These are phyloP conservation scores for Podilymbus podiceps DNA, from an alignment of 2,113 vertebrate genomes.

Conservation along the genomic window DNA sequence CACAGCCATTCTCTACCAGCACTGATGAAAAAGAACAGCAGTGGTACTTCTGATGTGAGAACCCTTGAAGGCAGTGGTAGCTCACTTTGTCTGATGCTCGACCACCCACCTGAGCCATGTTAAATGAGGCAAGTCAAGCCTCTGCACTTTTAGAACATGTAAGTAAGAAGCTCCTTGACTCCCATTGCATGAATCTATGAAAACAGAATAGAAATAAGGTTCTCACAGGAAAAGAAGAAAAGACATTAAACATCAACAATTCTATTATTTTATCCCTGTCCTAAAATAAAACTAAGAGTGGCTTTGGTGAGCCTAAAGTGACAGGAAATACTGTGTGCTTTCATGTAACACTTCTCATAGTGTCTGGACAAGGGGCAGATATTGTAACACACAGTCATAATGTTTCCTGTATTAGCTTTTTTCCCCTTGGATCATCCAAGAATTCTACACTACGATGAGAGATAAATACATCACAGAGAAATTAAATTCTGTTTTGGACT, in stretches of 20 bases:
- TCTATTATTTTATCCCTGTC: background rate
- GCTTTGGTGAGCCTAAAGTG: background rate
- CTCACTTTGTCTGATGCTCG: accelerated
- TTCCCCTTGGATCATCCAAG: background rate
- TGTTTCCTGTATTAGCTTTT: background rate
- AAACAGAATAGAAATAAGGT: background rate
- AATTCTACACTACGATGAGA: background rate
- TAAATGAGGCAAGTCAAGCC: background rate
- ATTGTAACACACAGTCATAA: background rate
- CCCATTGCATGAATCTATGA: background rate
- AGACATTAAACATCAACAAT: background rate
- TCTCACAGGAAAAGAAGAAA: background rate
- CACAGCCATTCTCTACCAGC: background rate
- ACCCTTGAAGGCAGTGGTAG: background rate
- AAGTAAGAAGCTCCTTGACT: background rate
- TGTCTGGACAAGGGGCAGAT: background rate
- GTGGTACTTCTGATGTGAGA: background rate
- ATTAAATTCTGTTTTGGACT: background rate
- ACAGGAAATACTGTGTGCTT: background rate
- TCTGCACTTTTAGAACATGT: background rate
- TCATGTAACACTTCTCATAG: background rate
- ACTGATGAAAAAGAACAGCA: background rate
- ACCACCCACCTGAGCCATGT: background rate
- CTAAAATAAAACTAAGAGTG: background rate
- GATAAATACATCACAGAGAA: background rate